phyloP scores from a whole-genome alignment of 2,113 vertebrate species.

The Onychostruthus taczanowskii region DNA sequence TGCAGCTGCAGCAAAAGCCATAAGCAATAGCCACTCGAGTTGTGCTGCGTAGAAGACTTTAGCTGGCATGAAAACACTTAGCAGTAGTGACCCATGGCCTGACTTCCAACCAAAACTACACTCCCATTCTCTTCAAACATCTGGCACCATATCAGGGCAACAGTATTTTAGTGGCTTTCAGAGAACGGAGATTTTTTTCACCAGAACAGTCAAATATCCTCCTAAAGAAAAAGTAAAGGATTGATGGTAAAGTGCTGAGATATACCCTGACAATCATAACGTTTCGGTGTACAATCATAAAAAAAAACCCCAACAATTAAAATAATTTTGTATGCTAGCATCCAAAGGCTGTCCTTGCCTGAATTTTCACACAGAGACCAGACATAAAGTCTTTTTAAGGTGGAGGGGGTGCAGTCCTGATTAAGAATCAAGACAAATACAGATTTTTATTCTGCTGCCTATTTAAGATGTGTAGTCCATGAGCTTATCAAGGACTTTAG shows the following conservation, averaged over 20 bases:
- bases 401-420: background rate
- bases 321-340: background rate
- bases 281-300: too few relatives aligned
- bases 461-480: fast-evolving
- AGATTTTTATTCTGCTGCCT: background rate
- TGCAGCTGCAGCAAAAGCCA: background rate
- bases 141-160: background rate
- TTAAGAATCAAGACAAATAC: background rate
- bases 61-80: background rate
- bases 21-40: fast-evolving
- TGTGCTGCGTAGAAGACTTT: background rate
- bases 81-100: background rate
- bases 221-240: background rate
- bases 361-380: background rate
- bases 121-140: background rate
- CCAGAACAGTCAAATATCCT: background rate
- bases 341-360: background rate
- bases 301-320: fast-evolving
- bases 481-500: background rate
- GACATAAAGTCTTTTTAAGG: background rate
- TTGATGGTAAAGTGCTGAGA: background rate
- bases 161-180: background rate
- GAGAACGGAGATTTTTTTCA: background rate
- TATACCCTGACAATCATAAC: background rate
- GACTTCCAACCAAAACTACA: background rate